These are phyloP conservation scores for Leptinotarsa texana DNA, from an alignment of 1,140 invertebrate species.

Conservation along the genomic window DNA sequence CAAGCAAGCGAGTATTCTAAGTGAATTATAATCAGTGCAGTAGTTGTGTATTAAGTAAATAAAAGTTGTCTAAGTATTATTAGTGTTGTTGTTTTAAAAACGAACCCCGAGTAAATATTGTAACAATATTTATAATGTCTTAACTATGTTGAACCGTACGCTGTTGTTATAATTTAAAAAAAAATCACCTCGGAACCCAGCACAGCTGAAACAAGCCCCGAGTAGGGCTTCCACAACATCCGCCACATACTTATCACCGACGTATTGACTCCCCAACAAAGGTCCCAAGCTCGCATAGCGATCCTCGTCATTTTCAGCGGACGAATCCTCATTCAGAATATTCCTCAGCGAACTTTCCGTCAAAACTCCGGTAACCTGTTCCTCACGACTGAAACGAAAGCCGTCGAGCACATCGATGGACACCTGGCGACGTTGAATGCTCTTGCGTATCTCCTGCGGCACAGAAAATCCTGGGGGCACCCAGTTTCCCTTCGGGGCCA, in stretches of 20 bases:
- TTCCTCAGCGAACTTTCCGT: conserved; percentile 29
- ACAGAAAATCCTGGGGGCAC: conserved; percentile 68
- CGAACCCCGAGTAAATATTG: no score
- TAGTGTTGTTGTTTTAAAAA: no score
- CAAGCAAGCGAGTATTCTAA: no score
- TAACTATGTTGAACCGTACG: no score
- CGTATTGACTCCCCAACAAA: conserved; percentile 57
- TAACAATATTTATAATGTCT: no score
- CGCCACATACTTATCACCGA: conserved; percentile 70
- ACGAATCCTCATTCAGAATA: conserved; percentile 36
- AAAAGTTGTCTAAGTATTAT: no score
- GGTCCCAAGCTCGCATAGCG: conserved; percentile 41
- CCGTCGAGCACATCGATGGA: conserved; percentile 53
- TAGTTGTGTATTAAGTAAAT: no score
- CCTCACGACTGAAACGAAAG: conserved; percentile 53
- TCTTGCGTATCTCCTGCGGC: conserved; percentile 44
- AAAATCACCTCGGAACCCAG: conserved; percentile 56
- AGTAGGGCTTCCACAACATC: conserved; percentile 85
- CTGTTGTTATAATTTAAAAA: no score
- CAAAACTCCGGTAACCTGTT: conserved; percentile 56
- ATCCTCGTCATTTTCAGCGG: conserved; percentile 40
- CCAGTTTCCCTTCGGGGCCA: conserved; percentile 69
- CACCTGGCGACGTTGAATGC: conserved; percentile 34
- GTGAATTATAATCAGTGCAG: no score
- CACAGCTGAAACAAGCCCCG: conserved; percentile 73